Percentiles rank a stretch among this genome's conserved stretches.
Conservation (phyloP, 2,797 vertebrate genomes). For the Taenioides sp. region DNA sequence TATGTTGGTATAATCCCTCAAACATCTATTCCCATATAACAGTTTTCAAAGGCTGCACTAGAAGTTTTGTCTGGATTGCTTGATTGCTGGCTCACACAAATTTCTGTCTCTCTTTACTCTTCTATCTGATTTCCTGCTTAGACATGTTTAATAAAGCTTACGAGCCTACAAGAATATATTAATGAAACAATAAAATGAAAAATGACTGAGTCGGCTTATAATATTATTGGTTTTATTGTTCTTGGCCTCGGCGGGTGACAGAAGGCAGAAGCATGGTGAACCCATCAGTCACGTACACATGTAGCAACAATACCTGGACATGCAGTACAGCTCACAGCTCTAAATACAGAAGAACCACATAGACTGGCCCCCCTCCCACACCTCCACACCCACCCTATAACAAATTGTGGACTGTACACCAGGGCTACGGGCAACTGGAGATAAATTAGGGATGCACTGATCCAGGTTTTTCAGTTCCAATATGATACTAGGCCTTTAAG, state of each 20-base stretch:
- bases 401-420: constrained; percentile 57
- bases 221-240: constrained; percentile 80
- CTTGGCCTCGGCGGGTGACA: constrained; percentile 85
- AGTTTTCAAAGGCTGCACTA: no score
- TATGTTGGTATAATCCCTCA: no score
- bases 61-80: no score
- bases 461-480: no score
- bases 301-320: constrained; percentile 81
- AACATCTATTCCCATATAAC: no score
- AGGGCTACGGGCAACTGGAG: neutral
- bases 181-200: neutral
- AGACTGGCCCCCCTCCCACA: constrained; percentile 71
- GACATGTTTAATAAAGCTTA: neutral
- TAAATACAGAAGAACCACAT: constrained; percentile 82
- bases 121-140: no score
- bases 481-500: no score
- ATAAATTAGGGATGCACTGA: no score
- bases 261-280: constrained; percentile 87
- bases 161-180: neutral
- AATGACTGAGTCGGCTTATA: constrained; percentile 57
- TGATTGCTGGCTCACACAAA: no score
- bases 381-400: constrained; percentile 68
- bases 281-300: constrained; percentile 82
- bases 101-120: no score
- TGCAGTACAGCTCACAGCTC: constrained; percentile 86